Conservation (phyloP, 2,113 vertebrate species). For the Saguinus imperator region DNA sequence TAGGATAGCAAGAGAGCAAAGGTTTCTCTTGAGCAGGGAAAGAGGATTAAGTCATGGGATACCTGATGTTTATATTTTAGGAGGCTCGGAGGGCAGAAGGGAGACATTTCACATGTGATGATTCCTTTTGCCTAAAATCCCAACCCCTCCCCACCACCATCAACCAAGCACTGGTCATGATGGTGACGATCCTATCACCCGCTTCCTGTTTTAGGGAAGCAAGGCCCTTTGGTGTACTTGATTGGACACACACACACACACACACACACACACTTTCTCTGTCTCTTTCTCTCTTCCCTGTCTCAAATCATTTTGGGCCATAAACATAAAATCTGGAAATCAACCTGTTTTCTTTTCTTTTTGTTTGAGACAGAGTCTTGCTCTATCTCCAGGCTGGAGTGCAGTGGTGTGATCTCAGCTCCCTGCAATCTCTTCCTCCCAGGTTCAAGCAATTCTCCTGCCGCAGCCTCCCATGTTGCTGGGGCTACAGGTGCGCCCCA, state of each 20-base stretch:
- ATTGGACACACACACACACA: not conserved
- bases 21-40: not conserved
- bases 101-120: not conserved
- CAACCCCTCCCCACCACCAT: accelerated
- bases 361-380: too few relatives aligned
- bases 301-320: not conserved
- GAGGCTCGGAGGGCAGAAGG: not conserved
- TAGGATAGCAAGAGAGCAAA: not conserved
- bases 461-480: too few relatives aligned
- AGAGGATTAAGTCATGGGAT: not conserved
- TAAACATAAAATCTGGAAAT: not conserved
- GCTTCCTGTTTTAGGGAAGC: not conserved
- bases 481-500: too few relatives aligned
- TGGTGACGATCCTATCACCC: not conserved
- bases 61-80: not conserved
- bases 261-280: too few relatives aligned
- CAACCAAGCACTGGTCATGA: not conserved
- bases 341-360: not conserved
- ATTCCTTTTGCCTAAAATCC: not conserved
- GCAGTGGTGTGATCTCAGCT: too few relatives aligned
- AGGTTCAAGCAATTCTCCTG: too few relatives aligned
- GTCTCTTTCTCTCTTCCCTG: not conserved
- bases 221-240: not conserved
- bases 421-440: too few relatives aligned
- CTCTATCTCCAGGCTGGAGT: too few relatives aligned